A percentile compares a stretch with the other conserved stretches of the same genome.
Conservation (phyloP, 2,797 vertebrate genomes). For the Ptychadena robeensis region DNA sequence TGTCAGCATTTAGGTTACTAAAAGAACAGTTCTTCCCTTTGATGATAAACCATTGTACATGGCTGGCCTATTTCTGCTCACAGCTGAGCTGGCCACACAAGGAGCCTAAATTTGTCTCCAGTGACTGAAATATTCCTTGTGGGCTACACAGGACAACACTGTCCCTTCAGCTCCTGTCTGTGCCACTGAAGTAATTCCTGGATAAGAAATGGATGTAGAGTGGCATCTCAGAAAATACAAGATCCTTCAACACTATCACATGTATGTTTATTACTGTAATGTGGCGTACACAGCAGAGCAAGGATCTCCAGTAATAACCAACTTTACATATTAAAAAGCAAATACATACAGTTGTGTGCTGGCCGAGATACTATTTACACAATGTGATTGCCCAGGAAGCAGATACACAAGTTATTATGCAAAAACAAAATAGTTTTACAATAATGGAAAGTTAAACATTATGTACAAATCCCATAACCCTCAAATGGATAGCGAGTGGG, state of each 20-base stretch:
- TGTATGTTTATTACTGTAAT: background rate
- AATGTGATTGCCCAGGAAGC: too few relatives aligned
- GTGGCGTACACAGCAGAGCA: background rate
- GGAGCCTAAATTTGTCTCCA: conserved; percentile 16
- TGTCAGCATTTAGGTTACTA: too few relatives aligned
- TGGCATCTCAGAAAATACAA: background rate
- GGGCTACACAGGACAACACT: background rate
- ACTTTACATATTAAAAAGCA: background rate
- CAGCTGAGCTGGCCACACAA: conserved; percentile 39
- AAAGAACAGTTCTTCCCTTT: too few relatives aligned
- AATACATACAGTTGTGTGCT: too few relatives aligned
- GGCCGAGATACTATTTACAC: too few relatives aligned
- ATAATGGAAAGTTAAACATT: too few relatives aligned
- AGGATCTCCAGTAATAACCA: background rate
- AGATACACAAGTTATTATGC: too few relatives aligned
- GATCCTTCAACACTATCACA: background rate
- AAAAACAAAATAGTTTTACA: too few relatives aligned
- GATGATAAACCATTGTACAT: conserved; percentile 27
- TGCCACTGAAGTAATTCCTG: conserved; percentile 15
- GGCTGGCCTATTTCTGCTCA: background rate
- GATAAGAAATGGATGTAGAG: background rate
- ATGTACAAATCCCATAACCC: too few relatives aligned
- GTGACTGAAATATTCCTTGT: conserved; percentile 17
- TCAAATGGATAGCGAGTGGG: too few relatives aligned
- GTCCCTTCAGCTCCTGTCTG: background rate